Percentiles rank a stretch among this genome's conserved stretches.
Conservation (phyloP, 2,888 invertebrate genomes). For the Bellardia bayeri region DNA sequence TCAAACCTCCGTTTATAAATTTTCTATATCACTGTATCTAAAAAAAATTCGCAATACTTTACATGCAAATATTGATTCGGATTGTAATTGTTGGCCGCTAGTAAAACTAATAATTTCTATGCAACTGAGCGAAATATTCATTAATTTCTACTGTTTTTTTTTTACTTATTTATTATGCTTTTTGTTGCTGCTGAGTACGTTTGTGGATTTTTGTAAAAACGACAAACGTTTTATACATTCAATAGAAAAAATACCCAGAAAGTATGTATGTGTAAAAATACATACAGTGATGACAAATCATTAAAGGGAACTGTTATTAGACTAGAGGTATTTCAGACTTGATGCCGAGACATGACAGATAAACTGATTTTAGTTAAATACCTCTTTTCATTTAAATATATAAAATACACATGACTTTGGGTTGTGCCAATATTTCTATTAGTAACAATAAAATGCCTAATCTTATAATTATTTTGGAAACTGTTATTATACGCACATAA, state of each 20-base stretch:
- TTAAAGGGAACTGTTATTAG: not conserved
- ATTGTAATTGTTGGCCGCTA: slow-evolving; percentile 42
- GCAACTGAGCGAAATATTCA: slow-evolving; percentile 53
- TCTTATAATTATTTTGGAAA: slow-evolving; percentile 20
- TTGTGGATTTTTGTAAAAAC: slow-evolving; percentile 46
- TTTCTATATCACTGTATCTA: not conserved
- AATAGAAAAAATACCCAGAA: not conserved
- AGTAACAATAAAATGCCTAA: no score
- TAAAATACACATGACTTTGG: no score
- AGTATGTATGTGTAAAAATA: not conserved
- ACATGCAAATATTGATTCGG: not conserved
- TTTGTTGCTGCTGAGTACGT: not conserved
- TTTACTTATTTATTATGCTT: not conserved
- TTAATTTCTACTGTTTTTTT: not conserved
- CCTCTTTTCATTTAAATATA: no score
- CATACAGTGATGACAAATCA: not conserved
- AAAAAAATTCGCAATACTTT: not conserved
- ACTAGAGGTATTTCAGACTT: no score
- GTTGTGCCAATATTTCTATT: no score
- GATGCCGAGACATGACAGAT: no score
- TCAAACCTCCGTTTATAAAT: not conserved
- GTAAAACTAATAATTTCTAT: slow-evolving; percentile 66
- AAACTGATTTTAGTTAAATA: no score
- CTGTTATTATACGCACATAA: not conserved
- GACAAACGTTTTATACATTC: slow-evolving; percentile 34